Evolutionary conservation across 2,888 invertebrate species (phyloP).

Genomic region (Parasteatoda lunata): DNA sequence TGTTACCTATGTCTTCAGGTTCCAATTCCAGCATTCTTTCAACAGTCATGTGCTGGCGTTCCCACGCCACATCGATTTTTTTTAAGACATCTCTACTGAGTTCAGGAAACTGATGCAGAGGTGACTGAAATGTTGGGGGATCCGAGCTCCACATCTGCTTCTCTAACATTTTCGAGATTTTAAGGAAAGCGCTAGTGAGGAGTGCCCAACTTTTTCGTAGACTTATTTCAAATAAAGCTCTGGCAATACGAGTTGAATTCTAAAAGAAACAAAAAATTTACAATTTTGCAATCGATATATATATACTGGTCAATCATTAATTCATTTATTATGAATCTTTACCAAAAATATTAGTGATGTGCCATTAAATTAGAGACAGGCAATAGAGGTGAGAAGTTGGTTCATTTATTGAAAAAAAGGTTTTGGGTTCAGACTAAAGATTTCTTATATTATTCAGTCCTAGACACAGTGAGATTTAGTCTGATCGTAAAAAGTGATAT

Average conservation of each 20-base stretch:
- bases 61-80: constrained; percentile 79
- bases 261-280: neutral
- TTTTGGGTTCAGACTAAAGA: too few species aligned
- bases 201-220: constrained; percentile 91
- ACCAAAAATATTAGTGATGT: too few species aligned
- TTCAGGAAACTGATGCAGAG: constrained; percentile 88
- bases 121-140: constrained; percentile 88
- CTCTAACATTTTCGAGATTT: constrained; percentile 94
- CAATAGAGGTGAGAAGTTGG: too few species aligned
- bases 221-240: constrained; percentile 95
- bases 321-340: too few species aligned
- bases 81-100: constrained; percentile 81
- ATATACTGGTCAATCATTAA: too few species aligned
- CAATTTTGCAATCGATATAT: neutral
- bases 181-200: constrained; percentile 88
- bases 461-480: too few species aligned
- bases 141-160: constrained; percentile 87
- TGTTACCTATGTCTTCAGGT: constrained; percentile 85
- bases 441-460: too few species aligned
- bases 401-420: too few species aligned
- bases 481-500: too few species aligned
- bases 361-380: too few species aligned
- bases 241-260: constrained; percentile 91
- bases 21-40: constrained; percentile 90
- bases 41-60: constrained; percentile 80